Conservation (phyloP, 2,113 vertebrate species). For the Galbula dea region DNA sequence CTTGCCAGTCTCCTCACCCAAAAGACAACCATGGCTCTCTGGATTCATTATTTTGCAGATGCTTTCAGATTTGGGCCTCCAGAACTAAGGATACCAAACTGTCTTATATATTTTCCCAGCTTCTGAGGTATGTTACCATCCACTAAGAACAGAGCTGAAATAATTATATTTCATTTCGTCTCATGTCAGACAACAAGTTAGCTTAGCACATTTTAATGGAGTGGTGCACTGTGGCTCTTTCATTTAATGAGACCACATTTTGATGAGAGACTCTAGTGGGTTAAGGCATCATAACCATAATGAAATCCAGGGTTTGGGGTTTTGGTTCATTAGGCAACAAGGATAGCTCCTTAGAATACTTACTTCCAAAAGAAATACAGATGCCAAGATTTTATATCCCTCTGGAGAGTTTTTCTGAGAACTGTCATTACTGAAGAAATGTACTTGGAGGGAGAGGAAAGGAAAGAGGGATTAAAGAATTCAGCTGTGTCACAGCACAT, state of each 20-base stretch:
- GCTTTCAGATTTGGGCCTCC: neutral
- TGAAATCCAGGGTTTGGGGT: conserved; percentile 70
- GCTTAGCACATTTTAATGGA: conserved; percentile 66
- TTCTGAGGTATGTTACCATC: conserved; percentile 6
- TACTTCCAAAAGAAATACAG: conserved; percentile 56
- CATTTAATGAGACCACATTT: conserved; percentile 72
- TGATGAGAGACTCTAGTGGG: conserved; percentile 69
- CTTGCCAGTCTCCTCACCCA: neutral
- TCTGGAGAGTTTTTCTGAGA: conserved; percentile 42
- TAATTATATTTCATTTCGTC: conserved; percentile 63
- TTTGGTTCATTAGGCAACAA: conserved; percentile 75
- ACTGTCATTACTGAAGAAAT: conserved; percentile 36
- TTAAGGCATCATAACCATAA: conserved; percentile 71
- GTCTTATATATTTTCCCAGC: neutral
- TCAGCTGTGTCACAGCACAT: neutral
- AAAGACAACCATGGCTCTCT: neutral
- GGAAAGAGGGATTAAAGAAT: conserved; percentile 14
- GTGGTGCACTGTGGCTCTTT: conserved; percentile 54
- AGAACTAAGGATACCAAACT: neutral
- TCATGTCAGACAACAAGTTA: conserved; percentile 62
- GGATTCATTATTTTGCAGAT: neutral
- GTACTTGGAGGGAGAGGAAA: neutral
- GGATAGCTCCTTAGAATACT: conserved; percentile 56
- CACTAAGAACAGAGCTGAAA: conserved; percentile 46
- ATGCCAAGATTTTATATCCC: conserved; percentile 35